Conservation (phyloP, 92 coral and sea anemone genomes). For the Desmophyllum pertusum region DNA sequence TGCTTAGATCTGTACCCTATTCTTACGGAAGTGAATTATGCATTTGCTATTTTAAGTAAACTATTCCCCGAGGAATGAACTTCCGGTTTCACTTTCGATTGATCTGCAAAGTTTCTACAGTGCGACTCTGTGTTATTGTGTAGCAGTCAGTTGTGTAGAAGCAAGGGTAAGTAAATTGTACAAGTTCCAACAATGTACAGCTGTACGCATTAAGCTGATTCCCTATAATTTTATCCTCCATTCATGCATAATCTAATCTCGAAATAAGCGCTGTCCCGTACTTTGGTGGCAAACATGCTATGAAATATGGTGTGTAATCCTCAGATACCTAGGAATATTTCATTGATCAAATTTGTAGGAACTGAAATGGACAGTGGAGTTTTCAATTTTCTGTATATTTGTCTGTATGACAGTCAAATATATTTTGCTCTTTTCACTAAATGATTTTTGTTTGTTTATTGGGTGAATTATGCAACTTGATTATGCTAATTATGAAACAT, state of each 20-base stretch:
- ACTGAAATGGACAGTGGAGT: neutral
- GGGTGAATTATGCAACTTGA: no score
- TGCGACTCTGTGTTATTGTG: neutral
- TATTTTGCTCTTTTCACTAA: no score
- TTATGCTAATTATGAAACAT: no score
- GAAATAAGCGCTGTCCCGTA: neutral
- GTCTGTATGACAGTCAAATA: neutral
- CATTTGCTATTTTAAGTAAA: neutral
- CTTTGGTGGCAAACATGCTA: neutral
- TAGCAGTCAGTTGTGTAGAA: neutral
- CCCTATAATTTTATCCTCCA: neutral
- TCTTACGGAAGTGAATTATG: neutral
- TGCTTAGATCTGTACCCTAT: neutral
- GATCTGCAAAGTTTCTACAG: neutral
- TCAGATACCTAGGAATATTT: neutral
- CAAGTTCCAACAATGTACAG: neutral
- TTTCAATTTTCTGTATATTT: neutral
- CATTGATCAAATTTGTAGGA: neutral
- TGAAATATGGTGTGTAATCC: neutral
- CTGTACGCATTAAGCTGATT: neutral
- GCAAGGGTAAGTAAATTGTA: neutral
- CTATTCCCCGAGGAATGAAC: neutral
- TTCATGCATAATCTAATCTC: neutral
- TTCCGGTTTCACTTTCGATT: constrained; percentile 17
- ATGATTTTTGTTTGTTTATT: no score